phyloP scores from a whole-genome alignment of 2,888 invertebrate species.

The Gerris lacustris region DNA sequence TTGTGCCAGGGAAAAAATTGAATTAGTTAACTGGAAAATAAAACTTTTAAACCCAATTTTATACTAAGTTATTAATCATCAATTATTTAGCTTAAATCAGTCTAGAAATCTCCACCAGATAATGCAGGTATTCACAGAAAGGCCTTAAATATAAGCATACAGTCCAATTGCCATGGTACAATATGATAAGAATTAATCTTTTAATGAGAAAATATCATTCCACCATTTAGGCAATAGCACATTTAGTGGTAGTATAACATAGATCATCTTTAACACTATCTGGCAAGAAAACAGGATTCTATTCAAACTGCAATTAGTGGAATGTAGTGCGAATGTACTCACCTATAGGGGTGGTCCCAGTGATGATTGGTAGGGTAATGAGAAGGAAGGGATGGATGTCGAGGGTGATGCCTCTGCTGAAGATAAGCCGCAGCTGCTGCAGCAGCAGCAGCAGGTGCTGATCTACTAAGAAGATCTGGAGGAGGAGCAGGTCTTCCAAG shows the following conservation, averaged over 20 bases:
- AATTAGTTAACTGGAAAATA: constrained; percentile 2
- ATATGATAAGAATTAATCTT: no score
- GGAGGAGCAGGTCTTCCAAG: constrained; percentile 42
- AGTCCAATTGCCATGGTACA: no score
- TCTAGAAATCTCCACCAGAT: no score
- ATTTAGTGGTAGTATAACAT: no score
- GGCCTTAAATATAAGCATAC: no score
- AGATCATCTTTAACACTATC: no score
- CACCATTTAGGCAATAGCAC: no score
- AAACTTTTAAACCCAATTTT: neutral
- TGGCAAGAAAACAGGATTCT: no score
- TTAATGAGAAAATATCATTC: no score
- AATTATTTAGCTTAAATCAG: neutral
- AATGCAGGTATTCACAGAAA: no score
- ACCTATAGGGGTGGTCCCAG: constrained; percentile 50
- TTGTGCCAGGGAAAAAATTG: neutral
- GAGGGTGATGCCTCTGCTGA: constrained; percentile 37
- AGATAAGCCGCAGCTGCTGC: constrained; percentile 35
- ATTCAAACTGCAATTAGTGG: neutral
- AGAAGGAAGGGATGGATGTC: constrained; percentile 37
- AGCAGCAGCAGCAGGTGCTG: constrained; percentile 36
- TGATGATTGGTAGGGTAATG: constrained; percentile 48
- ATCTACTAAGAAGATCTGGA: constrained; percentile 37
- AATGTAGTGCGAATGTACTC: constrained; percentile 5
- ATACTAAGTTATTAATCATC: no score